A percentile compares a stretch with the other conserved stretches of the same genome.
These are phyloP conservation scores for Zosterops hypoxanthus DNA, from an alignment of 2,113 vertebrate genomes.

Conservation along the genomic window DNA sequence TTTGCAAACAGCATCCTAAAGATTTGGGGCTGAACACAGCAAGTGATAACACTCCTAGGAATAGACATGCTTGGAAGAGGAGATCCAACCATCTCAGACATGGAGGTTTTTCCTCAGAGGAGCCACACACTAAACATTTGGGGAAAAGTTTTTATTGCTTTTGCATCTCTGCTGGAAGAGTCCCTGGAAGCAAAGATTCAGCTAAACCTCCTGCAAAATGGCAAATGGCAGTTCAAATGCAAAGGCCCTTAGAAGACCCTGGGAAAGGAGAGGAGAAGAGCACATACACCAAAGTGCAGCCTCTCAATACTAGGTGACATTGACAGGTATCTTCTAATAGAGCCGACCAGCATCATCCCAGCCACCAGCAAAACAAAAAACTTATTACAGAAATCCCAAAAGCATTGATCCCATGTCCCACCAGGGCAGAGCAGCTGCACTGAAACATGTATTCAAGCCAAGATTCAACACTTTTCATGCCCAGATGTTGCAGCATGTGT, in stretches of 20 bases:
- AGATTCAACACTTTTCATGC: background rate
- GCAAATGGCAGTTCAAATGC: background rate
- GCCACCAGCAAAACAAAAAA: background rate
- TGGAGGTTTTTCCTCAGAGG: background rate
- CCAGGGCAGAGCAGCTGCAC: background rate
- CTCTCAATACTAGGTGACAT: background rate
- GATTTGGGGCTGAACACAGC: background rate
- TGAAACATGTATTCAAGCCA: background rate
- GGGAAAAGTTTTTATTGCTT: background rate
- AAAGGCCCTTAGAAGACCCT: background rate
- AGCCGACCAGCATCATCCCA: background rate
- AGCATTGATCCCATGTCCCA: accelerated
- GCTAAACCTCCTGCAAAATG: background rate
- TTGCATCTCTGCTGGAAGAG: background rate
- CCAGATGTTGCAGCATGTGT: background rate
- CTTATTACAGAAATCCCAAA: background rate
- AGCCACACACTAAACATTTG: accelerated
- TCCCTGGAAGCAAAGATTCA: background rate
- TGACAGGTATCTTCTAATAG: background rate
- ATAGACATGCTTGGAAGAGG: background rate
- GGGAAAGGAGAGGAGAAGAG: background rate
- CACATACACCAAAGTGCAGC: background rate
- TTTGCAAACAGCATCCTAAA: background rate
- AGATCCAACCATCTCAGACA: background rate
- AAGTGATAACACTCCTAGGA: accelerated